phyloP scores from a whole-genome alignment of 2,888 invertebrate species.

The Latheticus oryzae region DNA sequence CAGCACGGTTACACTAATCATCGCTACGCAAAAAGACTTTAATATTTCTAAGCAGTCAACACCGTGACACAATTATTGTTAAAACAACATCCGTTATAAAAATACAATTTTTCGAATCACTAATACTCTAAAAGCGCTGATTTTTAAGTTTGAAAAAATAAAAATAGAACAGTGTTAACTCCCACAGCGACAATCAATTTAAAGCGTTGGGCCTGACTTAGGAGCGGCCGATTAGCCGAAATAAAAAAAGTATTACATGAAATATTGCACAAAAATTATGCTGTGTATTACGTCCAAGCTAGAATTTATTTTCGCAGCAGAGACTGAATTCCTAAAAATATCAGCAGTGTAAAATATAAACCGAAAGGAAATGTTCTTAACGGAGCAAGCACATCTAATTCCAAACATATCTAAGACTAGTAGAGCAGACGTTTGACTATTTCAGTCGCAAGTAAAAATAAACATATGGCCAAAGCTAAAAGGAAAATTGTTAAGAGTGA shows the following conservation, averaged over 20 bases:
- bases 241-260: conserved; percentile 33
- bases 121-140: too few species aligned
- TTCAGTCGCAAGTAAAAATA: conserved; percentile 60
- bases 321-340: conserved; percentile 53
- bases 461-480: conserved; percentile 48
- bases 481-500: conserved; percentile 44
- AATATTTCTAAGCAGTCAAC: conserved; percentile 54
- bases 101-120: too few species aligned
- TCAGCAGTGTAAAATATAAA: conserved; percentile 44
- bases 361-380: conserved; percentile 58
- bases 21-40: conserved; percentile 56
- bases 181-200: too few species aligned
- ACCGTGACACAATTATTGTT: conserved; percentile 56
- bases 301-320: conserved; percentile 50
- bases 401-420: conserved; percentile 58
- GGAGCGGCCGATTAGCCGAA: not conserved
- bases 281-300: conserved; percentile 46
- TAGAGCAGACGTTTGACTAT: conserved; percentile 62
- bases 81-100: too few species aligned
- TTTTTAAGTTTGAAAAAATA: too few species aligned
- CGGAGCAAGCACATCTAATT: conserved; percentile 56
- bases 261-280: conserved; percentile 30
- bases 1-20: conserved; percentile 57
- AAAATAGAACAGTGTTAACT: too few species aligned
- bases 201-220: too few species aligned